Percentiles rank a stretch among this genome's conserved stretches.
phyloP scores from a whole-genome alignment of 2,888 invertebrate species.

The Phortica magna region DNA sequence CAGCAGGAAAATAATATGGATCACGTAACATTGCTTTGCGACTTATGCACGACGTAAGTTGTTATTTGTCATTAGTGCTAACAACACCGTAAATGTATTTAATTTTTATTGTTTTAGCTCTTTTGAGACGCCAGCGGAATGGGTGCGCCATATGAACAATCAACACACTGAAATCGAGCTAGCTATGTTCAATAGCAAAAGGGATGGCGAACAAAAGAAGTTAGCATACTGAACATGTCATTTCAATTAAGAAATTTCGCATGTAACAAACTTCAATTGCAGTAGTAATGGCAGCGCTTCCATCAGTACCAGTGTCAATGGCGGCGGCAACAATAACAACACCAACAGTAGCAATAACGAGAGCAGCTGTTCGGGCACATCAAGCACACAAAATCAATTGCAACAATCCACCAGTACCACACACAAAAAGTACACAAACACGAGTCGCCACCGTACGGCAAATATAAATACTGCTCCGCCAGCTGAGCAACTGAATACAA shows the following conservation, averaged over 20 bases:
- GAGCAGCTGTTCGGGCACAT: constrained; percentile 35
- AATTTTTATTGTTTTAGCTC: constrained; percentile 65
- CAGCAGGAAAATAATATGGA: constrained; percentile 81
- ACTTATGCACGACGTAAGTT: constrained; percentile 85
- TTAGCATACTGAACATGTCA: constrained; percentile 83
- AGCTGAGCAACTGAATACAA: constrained; percentile 15
- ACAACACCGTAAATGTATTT: neutral
- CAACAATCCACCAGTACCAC: constrained; percentile 45
- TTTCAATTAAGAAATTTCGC: constrained; percentile 78
- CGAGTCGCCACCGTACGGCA: constrained; percentile 18
- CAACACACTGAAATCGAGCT: constrained; percentile 89
- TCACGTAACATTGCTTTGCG: constrained; percentile 87
- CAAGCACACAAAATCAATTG: constrained; percentile 50
- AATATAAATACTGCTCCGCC: constrained; percentile 26
- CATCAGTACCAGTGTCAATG: constrained; percentile 33
- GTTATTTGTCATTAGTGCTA: neutral
- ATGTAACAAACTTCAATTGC: constrained; percentile 60
- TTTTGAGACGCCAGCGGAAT: constrained; percentile 89
- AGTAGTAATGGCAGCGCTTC: constrained; percentile 45
- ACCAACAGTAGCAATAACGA: constrained; percentile 45
- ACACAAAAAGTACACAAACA: constrained; percentile 30
- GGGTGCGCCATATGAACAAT: constrained; percentile 92
- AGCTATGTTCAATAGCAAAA: constrained; percentile 80
- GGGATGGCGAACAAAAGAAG: constrained; percentile 78
- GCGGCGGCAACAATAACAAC: constrained; percentile 29